Conservation (phyloP, 2,797 vertebrate genomes). For the Brachymystax lenok region DNA sequence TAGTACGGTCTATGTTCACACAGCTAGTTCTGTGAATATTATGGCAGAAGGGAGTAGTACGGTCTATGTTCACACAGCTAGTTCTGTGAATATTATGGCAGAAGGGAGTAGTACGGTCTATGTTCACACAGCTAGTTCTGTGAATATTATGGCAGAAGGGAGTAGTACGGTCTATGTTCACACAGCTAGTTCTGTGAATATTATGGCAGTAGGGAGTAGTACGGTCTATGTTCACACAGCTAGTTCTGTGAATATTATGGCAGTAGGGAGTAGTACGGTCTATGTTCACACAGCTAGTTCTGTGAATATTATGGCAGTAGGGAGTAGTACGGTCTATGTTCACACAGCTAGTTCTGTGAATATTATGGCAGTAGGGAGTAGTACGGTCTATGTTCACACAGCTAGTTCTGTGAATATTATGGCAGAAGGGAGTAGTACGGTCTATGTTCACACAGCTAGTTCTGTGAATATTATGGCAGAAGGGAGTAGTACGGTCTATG, state of each 20-base stretch:
- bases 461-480: neutral
- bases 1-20: too few species aligned
- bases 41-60: neutral
- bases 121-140: too few species aligned
- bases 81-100: neutral
- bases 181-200: neutral
- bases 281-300: too few species aligned
- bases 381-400: too few species aligned
- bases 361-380: neutral
- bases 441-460: too few species aligned
- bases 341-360: neutral
- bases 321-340: too few species aligned
- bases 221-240: too few species aligned
- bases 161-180: too few species aligned
- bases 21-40: neutral
- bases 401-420: neutral
- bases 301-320: neutral
- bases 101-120: too few species aligned
- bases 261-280: neutral
- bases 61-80: too few species aligned
- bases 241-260: neutral
- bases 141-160: neutral
- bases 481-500: too few species aligned
- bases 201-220: neutral
- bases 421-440: neutral